Conservation (phyloP, 2,113 vertebrate genomes). For the Sorex araneus region DNA sequence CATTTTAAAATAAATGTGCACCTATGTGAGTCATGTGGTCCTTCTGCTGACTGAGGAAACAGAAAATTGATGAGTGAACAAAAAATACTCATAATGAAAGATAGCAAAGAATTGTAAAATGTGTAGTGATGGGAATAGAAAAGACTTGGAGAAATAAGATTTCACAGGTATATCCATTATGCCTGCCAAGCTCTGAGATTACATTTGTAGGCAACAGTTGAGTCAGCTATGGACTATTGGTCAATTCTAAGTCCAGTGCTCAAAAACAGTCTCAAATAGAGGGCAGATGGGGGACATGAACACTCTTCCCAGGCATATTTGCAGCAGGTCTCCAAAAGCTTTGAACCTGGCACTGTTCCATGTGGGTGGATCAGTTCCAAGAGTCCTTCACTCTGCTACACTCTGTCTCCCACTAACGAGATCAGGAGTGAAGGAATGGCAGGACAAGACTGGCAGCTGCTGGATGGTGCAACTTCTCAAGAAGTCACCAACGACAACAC, state of each 20-base stretch:
- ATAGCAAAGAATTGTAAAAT: conserved; percentile 22
- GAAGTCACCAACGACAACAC: neutral
- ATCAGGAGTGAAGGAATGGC: neutral
- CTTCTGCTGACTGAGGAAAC: conserved; percentile 21
- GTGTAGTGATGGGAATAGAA: conserved; percentile 16
- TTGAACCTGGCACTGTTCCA: neutral
- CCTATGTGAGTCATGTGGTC: neutral
- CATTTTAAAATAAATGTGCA: conserved; percentile 59
- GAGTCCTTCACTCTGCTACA: neutral
- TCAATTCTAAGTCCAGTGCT: neutral
- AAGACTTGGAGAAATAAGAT: neutral
- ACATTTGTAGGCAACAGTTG: neutral
- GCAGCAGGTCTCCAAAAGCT: neutral
- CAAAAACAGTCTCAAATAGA: neutral
- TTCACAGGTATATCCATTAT: neutral
- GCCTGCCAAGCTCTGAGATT: conserved; percentile 3
- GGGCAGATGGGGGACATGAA: neutral
- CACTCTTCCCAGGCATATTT: neutral
- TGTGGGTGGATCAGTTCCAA: neutral
- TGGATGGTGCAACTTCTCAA: neutral
- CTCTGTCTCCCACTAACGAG: neutral
- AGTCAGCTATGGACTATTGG: neutral
- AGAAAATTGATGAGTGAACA: conserved; percentile 48
- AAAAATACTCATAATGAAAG: conserved; percentile 39
- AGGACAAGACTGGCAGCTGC: neutral